Evolutionary conservation across 2,888 invertebrate species (phyloP).

Genomic region (Hypolimnas misippus): DNA sequence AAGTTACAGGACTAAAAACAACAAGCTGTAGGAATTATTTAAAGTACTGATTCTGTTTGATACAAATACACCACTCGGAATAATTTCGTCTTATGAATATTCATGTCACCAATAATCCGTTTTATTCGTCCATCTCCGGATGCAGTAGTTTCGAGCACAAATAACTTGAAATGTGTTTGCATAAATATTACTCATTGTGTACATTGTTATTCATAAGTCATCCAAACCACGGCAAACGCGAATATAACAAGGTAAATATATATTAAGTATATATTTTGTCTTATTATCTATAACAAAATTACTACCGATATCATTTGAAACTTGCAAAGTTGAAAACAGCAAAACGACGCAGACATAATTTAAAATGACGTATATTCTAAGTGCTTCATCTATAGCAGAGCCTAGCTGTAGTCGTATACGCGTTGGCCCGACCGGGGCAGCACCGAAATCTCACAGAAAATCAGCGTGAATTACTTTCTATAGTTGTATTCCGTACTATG

Average conservation of each 20-base stretch:
- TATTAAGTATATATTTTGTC: neutral
- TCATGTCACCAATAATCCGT: conserved; percentile 30
- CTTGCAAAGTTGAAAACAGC: too few relatives aligned
- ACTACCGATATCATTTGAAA: too few relatives aligned
- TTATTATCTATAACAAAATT: too few relatives aligned
- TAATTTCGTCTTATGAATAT: conserved; percentile 31
- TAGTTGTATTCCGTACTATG: too few relatives aligned
- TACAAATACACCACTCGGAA: conserved; percentile 25
- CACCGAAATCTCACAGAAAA: too few relatives aligned
- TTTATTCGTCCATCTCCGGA: conserved; percentile 23
- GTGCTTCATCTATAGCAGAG: too few relatives aligned
- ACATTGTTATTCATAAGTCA: neutral
- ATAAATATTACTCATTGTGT: neutral
- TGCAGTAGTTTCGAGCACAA: conserved; percentile 1
- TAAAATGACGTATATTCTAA: too few relatives aligned
- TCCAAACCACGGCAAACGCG: neutral
- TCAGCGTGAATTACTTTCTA: too few relatives aligned
- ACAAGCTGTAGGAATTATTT: conserved; percentile 14
- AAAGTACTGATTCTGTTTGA: conserved; percentile 4
- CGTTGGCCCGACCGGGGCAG: too few relatives aligned
- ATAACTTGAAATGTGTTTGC: neutral
- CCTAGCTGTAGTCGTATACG: too few relatives aligned
- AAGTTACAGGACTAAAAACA: neutral
- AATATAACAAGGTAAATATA: neutral
- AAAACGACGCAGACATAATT: too few relatives aligned